Conservation (phyloP, 2,113 vertebrate genomes). For the Pavo muticus region DNA sequence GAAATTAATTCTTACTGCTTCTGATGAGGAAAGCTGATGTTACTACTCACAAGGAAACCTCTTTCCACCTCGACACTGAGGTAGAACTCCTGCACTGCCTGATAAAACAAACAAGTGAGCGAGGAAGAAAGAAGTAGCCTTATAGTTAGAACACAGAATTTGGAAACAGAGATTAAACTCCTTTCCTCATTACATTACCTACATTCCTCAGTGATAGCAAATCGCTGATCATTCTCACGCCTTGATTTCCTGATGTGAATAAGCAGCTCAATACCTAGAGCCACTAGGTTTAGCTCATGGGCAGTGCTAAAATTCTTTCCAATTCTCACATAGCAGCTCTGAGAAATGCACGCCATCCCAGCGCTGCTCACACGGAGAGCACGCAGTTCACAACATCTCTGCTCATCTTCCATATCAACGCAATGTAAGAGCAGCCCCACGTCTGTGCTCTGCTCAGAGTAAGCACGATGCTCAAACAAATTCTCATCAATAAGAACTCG, state of each 20-base stretch:
- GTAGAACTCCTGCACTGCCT: not conserved
- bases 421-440: not conserved
- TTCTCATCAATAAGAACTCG: not conserved
- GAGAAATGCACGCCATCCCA: not conserved
- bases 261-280: not conserved
- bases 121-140: not conserved
- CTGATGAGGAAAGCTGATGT: not conserved
- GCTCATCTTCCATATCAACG: not conserved
- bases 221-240: not conserved
- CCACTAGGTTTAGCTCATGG: not conserved
- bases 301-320: not conserved
- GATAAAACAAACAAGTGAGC: not conserved
- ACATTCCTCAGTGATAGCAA: not conserved
- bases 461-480: not conserved
- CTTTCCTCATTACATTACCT: not conserved
- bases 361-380: not conserved
- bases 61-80: not conserved
- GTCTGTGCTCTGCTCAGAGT: not conserved
- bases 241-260: not conserved
- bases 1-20: not conserved
- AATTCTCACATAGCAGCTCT: not conserved
- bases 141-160: not conserved
- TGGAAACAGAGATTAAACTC: not conserved
- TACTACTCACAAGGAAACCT: not conserved
- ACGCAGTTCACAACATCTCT: not conserved